phyloP scores from a whole-genome alignment of 2,113 vertebrate genomes.

The Lucifuga dentata region DNA sequence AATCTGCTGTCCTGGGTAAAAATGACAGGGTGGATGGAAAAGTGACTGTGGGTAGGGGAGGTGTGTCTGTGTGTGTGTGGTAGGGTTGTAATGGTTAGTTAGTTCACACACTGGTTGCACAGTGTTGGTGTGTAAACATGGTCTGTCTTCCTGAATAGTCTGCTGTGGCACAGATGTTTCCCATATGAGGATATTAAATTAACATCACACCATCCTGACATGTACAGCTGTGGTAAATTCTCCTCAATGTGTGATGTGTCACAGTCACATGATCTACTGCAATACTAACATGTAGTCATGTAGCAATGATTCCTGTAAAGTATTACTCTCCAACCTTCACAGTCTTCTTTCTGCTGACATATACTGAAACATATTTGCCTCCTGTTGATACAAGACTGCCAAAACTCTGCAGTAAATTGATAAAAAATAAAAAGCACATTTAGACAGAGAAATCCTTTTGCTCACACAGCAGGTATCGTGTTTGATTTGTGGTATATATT shows the following conservation, averaged over 20 bases:
- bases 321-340: too few relatives aligned
- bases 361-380: conserved; percentile 19
- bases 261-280: background rate
- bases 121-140: conserved; percentile 32
- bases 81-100: conserved; percentile 7
- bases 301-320: too few relatives aligned
- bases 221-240: conserved; percentile 37
- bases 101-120: conserved; percentile 33
- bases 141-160: conserved; percentile 30
- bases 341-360: conserved; percentile 31
- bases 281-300: background rate
- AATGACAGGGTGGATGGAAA: conserved; percentile 66
- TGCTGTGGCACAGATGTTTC: conserved; percentile 51
- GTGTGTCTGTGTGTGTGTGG: conserved; percentile 20
- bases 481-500: conserved; percentile 4
- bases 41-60: conserved; percentile 19
- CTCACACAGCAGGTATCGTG: conserved; percentile 7
- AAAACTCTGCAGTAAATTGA: conserved; percentile 8
- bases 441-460: conserved; percentile 31
- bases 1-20: conserved; percentile 30
- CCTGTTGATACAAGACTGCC: conserved; percentile 28
- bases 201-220: background rate
- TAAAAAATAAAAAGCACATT: conserved; percentile 24
- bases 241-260: background rate
- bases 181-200: conserved; percentile 21